A percentile compares a stretch with the other conserved stretches of the same genome.
Conservation (phyloP, 1,140 invertebrate genomes). For the Coenobita brevimanus region DNA sequence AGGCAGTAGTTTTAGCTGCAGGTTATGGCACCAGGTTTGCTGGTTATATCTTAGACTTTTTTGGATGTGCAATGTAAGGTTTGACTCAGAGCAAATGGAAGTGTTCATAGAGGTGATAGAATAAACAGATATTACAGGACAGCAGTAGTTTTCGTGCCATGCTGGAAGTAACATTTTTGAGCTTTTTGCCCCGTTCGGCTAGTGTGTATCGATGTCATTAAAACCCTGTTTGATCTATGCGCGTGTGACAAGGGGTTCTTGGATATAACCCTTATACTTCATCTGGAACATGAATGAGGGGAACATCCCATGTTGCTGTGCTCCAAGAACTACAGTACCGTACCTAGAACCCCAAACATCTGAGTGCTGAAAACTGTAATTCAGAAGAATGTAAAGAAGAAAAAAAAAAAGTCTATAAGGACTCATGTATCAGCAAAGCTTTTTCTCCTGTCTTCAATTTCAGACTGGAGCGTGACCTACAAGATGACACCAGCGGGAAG, state of each 20-base stretch:
- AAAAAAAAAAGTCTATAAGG: background rate
- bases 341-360: background rate
- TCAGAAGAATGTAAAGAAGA: background rate
- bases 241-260: no score
- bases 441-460: background rate
- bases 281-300: background rate
- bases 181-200: no score
- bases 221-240: no score
- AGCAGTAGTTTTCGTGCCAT: no score
- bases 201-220: no score
- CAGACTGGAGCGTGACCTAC: constrained; percentile 34
- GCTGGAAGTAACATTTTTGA: no score
- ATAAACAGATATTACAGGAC: no score
- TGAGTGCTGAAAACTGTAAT: background rate
- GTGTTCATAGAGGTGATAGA: no score
- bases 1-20: background rate
- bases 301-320: background rate
- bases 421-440: background rate
- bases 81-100: no score
- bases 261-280: background rate
- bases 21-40: background rate
- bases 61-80: no score
- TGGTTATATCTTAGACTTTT: no score
- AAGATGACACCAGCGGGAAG: constrained; percentile 15
- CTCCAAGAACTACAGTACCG: background rate